These are phyloP conservation scores for Sebastes kiyomatsui DNA, from an alignment of 2,797 vertebrate genomes.

Conservation along the genomic window DNA sequence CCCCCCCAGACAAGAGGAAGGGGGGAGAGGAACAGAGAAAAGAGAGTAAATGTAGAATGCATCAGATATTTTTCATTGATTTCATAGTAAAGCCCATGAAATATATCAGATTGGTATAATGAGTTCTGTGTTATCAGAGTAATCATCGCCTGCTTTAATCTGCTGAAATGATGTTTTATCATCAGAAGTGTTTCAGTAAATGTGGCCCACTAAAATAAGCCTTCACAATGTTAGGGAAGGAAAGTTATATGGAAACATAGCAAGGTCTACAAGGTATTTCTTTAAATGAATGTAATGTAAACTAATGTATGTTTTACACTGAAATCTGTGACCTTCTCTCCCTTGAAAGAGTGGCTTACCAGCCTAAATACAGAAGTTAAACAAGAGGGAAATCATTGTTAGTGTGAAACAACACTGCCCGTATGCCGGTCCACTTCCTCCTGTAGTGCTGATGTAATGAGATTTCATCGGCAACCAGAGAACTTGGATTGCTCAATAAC, in stretches of 20 bases:
- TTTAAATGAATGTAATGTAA: not conserved
- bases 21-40: not conserved
- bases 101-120: not conserved
- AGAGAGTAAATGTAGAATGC: not conserved
- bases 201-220: not conserved
- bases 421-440: conserved; percentile 27
- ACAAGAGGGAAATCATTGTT: conserved; percentile 18
- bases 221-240: not conserved
- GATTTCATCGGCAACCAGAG: conserved; percentile 34
- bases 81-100: not conserved
- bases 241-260: not conserved
- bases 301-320: not conserved
- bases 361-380: not conserved
- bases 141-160: not conserved
- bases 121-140: not conserved
- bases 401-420: conserved; percentile 19
- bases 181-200: not conserved
- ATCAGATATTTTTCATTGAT: not conserved
- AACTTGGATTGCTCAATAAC: conserved; percentile 24
- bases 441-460: conserved; percentile 34
- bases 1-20: conserved; percentile 11
- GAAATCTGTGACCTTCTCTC: not conserved
- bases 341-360: not conserved
- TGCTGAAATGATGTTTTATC: not conserved
- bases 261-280: not conserved